Evolutionary conservation across 2,797 vertebrate genomes (phyloP), one percentile per base, ranked within the genome.

Genomic region (Leptoclinus maculatus): DNA sequence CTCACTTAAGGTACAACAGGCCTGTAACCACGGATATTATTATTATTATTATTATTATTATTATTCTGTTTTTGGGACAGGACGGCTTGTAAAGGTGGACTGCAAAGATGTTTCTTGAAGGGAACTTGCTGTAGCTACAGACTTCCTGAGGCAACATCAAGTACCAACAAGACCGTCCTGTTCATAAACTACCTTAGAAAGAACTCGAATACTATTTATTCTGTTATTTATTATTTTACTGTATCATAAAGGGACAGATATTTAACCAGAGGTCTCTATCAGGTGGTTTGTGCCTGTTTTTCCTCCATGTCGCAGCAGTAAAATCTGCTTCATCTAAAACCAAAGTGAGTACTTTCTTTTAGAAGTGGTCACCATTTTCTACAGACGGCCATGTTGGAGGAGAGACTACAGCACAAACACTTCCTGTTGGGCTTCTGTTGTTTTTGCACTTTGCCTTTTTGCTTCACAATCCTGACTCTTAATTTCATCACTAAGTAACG

Each of bases 361-460:
- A 5, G 34, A 34, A 53, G 2, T 43, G 25, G 25, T 27, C 11
- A 57, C 16, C 63, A 0, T 23, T 29, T 49, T 16, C 45, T 36
- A 47, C 23, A 29, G 45, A 39, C 36, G 19, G 14, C 58, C 57
- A 34, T 56, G 66, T 49, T 43, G 67, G 76, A 76, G 45, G 21
- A 47, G 8, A 39, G 21, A 56, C 2, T 0, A 1, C 25, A 0
- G 34, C 17, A 58, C 34, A 56, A 32, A 43, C 47, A 0, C 51
- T 65, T 66, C 58, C 74, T 45, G 25, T 10, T 1, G 34, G 47
- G 43, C 64, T 65, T 59, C 60, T 10, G 67, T 76, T 82, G 66
- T 76, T 88, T 83, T 83, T 87, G 91, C 92, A 92, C 87, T 89
- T 89, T 90, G 87, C 86, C 88, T 87, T 89, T 84, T 80, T 81